Conservation (phyloP, 2,797 vertebrate species). For the Acipenser ruthenus region DNA sequence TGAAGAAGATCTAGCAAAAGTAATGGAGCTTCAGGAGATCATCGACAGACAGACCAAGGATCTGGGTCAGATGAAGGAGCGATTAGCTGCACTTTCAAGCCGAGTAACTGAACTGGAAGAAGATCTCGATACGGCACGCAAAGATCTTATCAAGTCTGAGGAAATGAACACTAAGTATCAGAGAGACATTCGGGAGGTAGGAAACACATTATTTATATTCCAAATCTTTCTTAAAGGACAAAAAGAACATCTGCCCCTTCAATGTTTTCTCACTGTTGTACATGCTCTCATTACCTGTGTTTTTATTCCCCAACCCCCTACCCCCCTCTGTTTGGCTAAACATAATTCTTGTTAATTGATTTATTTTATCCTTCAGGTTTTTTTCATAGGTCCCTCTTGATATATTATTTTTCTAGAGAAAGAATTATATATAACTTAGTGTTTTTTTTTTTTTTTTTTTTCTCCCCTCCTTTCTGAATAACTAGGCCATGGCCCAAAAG, state of each 20-base stretch:
- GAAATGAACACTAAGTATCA: conserved; percentile 85
- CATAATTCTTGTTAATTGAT: too few relatives aligned
- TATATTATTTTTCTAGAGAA: too few relatives aligned
- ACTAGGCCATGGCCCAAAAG: conserved; percentile 88
- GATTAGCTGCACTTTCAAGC: conserved; percentile 70
- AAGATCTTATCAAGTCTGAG: conserved; percentile 91
- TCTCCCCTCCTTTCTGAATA: neutral
- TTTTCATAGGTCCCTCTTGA: too few relatives aligned
- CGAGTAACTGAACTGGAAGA: conserved; percentile 84
- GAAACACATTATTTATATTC: neutral
- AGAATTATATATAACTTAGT: too few relatives aligned
- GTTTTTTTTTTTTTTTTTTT: neutral
- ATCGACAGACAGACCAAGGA: conserved; percentile 81
- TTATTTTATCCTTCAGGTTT: too few relatives aligned
- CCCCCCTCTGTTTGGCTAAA: too few relatives aligned
- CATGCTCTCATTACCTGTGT: too few relatives aligned
- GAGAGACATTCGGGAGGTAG: conserved; percentile 85
- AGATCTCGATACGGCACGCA: conserved; percentile 87
- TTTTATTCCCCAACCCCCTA: too few relatives aligned
- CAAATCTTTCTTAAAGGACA: neutral
- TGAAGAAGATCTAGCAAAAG: conserved; percentile 78
- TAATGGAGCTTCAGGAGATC: conserved; percentile 79
- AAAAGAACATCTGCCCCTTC: neutral
- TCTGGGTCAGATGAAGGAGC: conserved; percentile 88
- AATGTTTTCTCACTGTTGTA: too few relatives aligned